Percentiles rank a stretch among this genome's conserved stretches.
Evolutionary conservation across 2,797 vertebrate genomes (phyloP).

Genomic region (Paramormyrops hopkinsi): DNA sequence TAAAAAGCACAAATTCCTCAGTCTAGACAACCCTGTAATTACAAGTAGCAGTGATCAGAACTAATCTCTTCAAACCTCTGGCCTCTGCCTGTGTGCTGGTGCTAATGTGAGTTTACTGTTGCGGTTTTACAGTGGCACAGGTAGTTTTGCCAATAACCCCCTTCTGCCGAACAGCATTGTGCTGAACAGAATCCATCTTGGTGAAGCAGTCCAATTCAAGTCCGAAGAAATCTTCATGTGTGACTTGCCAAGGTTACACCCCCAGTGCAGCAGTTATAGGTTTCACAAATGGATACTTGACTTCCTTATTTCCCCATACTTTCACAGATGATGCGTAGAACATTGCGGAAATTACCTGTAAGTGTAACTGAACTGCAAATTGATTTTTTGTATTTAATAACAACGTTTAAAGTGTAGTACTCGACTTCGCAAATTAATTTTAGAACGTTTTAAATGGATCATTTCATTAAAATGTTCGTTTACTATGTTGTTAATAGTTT

Average conservation of each 20-base stretch:
- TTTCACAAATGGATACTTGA: neutral
- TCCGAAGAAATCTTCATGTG: constrained; percentile 22
- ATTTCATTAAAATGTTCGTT: neutral
- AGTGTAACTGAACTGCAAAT: neutral
- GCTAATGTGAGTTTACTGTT: constrained; percentile 38
- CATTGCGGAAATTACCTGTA: neutral
- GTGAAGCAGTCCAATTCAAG: constrained; percentile 37
- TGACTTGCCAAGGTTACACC: neutral
- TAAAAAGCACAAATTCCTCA: neutral
- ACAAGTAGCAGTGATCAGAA: neutral
- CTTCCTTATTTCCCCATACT: neutral
- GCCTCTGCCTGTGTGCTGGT: constrained; percentile 3
- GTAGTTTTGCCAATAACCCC: constrained; percentile 27
- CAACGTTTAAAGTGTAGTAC: neutral
- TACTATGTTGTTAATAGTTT: neutral
- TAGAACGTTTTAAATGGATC: neutral
- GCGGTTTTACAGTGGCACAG: constrained; percentile 25
- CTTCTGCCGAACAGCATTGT: constrained; percentile 11
- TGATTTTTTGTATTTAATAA: neutral
- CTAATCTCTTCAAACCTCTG: neutral
- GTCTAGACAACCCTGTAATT: neutral
- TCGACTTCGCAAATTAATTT: neutral
- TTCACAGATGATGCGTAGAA: neutral
- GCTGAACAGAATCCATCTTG: constrained; percentile 22
- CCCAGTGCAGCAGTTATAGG: neutral